Evolutionary conservation across 2,797 vertebrate species (phyloP).

Genomic region (Hydrophis major): DNA sequence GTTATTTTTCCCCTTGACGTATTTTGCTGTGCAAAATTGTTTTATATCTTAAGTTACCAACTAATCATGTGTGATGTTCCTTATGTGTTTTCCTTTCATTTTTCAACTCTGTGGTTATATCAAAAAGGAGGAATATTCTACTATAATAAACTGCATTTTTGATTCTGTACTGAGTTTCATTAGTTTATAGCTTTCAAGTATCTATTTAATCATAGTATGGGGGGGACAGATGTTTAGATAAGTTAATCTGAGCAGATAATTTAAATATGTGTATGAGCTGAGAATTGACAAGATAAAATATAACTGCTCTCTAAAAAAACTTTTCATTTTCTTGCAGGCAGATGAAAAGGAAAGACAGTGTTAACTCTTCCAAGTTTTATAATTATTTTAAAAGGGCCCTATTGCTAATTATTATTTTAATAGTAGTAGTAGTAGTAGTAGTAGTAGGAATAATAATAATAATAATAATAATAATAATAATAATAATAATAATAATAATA

Average conservation of each 20-base stretch:
- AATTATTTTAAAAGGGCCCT: constrained; percentile 17
- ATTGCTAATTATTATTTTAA: not conserved
- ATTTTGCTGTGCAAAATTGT: constrained; percentile 99
- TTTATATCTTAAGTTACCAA: constrained; percentile 91
- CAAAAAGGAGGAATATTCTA: constrained; percentile 80
- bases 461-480: too few relatives aligned
- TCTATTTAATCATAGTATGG: constrained; percentile 24
- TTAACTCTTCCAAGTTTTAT: constrained; percentile 46
- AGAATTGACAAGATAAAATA: constrained; percentile 9
- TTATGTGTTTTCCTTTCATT: constrained; percentile 94
- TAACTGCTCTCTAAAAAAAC: constrained; percentile 1
- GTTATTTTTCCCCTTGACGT: constrained; percentile 85
- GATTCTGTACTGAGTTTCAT: constrained; percentile 76
- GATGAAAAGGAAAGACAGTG: constrained; percentile 47
- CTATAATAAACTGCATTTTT: constrained; percentile 84
- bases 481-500: too few relatives aligned
- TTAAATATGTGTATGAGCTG: not conserved
- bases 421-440: too few relatives aligned
- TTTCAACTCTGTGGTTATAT: constrained; percentile 84
- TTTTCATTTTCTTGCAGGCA: constrained; percentile 40
- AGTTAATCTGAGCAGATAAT: not conserved
- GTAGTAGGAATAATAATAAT: rapidly evolving
- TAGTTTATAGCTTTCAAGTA: constrained; percentile 66
- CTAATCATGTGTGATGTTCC: constrained; percentile 97
- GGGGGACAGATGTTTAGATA: constrained; percentile 13